Percentiles rank a stretch among this genome's conserved stretches.
These are phyloP conservation scores for Elmis aenea DNA, from an alignment of 2,888 invertebrate species.

Conservation along the genomic window DNA sequence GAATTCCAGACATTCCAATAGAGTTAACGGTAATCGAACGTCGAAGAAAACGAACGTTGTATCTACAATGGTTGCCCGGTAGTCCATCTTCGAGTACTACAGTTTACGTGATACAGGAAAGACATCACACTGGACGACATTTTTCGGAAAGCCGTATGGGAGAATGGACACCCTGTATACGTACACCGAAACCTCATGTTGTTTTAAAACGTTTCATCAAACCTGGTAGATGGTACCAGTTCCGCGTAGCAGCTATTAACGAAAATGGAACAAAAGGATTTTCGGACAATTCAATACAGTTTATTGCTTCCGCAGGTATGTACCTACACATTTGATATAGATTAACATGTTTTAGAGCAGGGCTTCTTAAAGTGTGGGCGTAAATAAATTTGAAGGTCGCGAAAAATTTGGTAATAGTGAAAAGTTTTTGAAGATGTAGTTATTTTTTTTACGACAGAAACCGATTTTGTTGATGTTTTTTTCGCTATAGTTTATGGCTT, in stretches of 20 bases:
- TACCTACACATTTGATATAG: no score
- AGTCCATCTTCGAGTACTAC: slow-evolving; percentile 37
- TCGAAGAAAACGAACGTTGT: slow-evolving; percentile 49
- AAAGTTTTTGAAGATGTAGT: no score
- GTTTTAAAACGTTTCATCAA: slow-evolving; percentile 54
- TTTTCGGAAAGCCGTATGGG: slow-evolving; percentile 61
- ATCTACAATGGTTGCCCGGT: slow-evolving; percentile 40
- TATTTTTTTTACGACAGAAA: no score
- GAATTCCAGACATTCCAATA: slow-evolving; percentile 59
- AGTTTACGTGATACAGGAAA: slow-evolving; percentile 62
- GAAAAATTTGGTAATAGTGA: no score
- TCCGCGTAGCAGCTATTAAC: slow-evolving; percentile 71
- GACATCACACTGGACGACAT: slow-evolving; percentile 63
- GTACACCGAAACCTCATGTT: slow-evolving; percentile 52
- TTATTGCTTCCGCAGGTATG: slow-evolving; percentile 52
- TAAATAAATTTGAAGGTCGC: no score
- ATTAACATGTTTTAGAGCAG: no score
- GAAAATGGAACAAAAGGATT: slow-evolving; percentile 68
- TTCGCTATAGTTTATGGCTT: no score
- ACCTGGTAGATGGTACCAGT: slow-evolving; percentile 74
- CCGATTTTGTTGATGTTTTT: no score
- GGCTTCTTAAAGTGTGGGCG: no score
- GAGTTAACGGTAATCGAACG: slow-evolving; percentile 57
- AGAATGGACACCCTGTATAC: slow-evolving; percentile 57
- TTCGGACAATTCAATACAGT: slow-evolving; percentile 56